Evolutionary conservation across 2,797 vertebrate species (phyloP).

Genomic region (Scyliorhinus canicula): DNA sequence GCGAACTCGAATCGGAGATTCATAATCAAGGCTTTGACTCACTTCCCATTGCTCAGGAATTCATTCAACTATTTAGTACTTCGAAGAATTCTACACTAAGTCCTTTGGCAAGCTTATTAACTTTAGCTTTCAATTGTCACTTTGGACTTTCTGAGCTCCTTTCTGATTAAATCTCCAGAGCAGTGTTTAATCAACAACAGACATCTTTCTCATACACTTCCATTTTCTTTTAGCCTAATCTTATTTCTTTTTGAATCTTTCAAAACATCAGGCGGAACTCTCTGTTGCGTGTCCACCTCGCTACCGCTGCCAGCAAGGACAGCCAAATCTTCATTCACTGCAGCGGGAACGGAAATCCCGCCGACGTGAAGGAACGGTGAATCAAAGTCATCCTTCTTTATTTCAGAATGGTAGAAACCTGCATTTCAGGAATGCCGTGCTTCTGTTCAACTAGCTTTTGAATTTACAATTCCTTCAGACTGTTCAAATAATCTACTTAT

Average conservation of each 20-base stretch:
- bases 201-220: background rate
- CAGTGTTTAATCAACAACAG: background rate
- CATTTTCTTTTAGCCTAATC: background rate
- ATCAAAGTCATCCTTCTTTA: background rate
- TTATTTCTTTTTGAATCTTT: background rate
- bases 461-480: background rate
- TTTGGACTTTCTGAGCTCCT: constrained; percentile 13
- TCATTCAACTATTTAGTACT: background rate
- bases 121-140: background rate
- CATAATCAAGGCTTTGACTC: too few species aligned
- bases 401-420: background rate
- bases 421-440: background rate
- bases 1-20: too few species aligned
- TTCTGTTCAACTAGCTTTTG: background rate
- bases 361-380: too few species aligned
- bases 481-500: background rate
- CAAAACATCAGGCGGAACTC: too few species aligned
- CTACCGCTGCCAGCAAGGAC: too few species aligned
- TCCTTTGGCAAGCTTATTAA: background rate
- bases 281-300: too few species aligned
- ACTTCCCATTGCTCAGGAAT: background rate
- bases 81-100: background rate
- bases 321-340: too few species aligned
- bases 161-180: background rate
- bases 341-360: too few species aligned